Evolutionary conservation across 2,888 invertebrate genomes (phyloP).

Genomic region (Drosophila kambysellisi): DNA sequence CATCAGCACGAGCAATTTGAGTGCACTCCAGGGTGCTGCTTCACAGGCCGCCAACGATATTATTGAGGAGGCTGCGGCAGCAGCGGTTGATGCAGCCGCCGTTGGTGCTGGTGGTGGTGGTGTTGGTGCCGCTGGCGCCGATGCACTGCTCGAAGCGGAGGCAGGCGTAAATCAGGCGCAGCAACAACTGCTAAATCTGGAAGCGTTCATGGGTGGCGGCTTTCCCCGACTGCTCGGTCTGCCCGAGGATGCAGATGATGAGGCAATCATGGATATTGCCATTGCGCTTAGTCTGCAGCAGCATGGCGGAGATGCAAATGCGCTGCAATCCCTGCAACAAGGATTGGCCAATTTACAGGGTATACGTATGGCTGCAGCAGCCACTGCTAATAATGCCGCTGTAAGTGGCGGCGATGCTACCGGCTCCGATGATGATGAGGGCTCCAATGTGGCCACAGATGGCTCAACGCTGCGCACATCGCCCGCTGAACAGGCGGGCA

Average conservation of each 20-base stretch:
- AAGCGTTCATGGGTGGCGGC: slow-evolving; percentile 87
- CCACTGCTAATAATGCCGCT: slow-evolving; percentile 53
- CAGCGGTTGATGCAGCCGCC: slow-evolving; percentile 71
- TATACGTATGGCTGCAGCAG: slow-evolving; percentile 80
- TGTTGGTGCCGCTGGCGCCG: slow-evolving; percentile 58
- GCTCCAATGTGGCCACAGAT: slow-evolving; percentile 97
- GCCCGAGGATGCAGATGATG: slow-evolving; percentile 98
- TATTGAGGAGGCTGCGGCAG: slow-evolving; percentile 68
- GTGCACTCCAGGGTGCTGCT: slow-evolving; percentile 68
- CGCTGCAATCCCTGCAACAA: slow-evolving; percentile 87
- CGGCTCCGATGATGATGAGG: slow-evolving; percentile 96
- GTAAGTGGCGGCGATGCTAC: slow-evolving; percentile 88
- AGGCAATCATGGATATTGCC: slow-evolving; percentile 98
- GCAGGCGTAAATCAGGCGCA: slow-evolving; percentile 26
- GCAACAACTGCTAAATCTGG: slow-evolving; percentile 84
- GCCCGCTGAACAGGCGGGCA: slow-evolving; percentile 91
- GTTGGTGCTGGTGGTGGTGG: slow-evolving; percentile 28
- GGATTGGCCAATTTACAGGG: slow-evolving; percentile 83
- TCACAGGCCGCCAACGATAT: slow-evolving; percentile 69
- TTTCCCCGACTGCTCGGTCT: slow-evolving; percentile 94
- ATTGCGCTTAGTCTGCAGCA: slow-evolving; percentile 97
- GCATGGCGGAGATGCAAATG: slow-evolving; percentile 88
- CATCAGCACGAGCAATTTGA: slow-evolving; percentile 56
- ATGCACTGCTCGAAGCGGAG: slow-evolving; percentile 50
- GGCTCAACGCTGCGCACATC: slow-evolving; percentile 95